These are phyloP conservation scores for Atopsyche davidsoni DNA, from an alignment of 1,140 invertebrate genomes.

Conservation along the genomic window DNA sequence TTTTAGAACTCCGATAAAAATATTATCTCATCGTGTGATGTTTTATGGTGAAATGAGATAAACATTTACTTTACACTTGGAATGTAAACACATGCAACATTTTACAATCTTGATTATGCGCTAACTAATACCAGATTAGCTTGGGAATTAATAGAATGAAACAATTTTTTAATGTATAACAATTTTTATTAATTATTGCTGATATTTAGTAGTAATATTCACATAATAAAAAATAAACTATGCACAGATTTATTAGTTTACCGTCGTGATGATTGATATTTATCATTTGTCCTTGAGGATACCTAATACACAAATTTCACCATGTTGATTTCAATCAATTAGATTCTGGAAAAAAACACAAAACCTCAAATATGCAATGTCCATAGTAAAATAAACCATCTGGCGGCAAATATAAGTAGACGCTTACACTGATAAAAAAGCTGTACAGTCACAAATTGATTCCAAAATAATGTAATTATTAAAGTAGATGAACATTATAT, in stretches of 20 bases:
- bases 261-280: constrained; percentile 26
- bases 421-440: constrained; percentile 24
- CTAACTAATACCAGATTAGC: too few relatives aligned
- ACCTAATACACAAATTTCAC: constrained; percentile 23
- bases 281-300: constrained; percentile 22
- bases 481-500: constrained; percentile 12
- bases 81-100: too few relatives aligned
- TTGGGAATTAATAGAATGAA: constrained; percentile 7
- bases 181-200: constrained; percentile 33
- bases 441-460: constrained; percentile 19
- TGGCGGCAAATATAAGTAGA: constrained; percentile 19
- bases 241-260: constrained; percentile 44
- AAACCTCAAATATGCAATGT: constrained; percentile 12
- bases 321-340: constrained; percentile 11
- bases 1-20: too few relatives aligned
- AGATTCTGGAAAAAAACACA: constrained; percentile 2
- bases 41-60: too few relatives aligned
- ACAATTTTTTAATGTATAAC: constrained; percentile 27
- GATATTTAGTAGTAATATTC: constrained; percentile 40
- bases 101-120: too few relatives aligned
- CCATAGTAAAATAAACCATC: constrained; percentile 14
- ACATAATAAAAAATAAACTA: constrained; percentile 56
- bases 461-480: background rate
- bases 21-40: too few relatives aligned
- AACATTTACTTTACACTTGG: too few relatives aligned